Conservation (phyloP, 2,113 vertebrate species). For the Carettochelys insculpta region DNA sequence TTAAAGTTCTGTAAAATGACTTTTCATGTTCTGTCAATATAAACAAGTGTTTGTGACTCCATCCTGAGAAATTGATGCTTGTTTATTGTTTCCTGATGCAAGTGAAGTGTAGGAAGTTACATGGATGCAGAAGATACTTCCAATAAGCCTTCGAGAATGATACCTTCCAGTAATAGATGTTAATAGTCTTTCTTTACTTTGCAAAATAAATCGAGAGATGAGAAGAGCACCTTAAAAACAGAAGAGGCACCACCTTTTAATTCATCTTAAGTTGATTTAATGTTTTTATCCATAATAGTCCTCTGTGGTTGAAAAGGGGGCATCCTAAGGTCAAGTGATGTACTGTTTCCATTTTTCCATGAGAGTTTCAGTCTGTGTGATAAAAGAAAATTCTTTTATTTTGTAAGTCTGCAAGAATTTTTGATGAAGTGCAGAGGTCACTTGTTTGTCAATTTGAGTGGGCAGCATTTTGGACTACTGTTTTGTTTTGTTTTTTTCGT, state of each 20-base stretch:
- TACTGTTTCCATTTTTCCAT: slow-evolving; percentile 90
- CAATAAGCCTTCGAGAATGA: slow-evolving; percentile 29
- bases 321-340: slow-evolving; percentile 90
- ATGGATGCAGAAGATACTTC: slow-evolving; percentile 23
- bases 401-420: slow-evolving; percentile 86
- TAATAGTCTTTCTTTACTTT: slow-evolving; percentile 54
- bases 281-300: slow-evolving; percentile 80
- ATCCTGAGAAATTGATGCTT: slow-evolving; percentile 64
- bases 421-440: slow-evolving; percentile 88
- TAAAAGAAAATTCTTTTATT: slow-evolving; percentile 81
- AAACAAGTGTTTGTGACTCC: slow-evolving; percentile 74
- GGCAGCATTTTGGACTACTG: slow-evolving; percentile 81
- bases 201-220: slow-evolving; percentile 70
- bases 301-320: slow-evolving; percentile 83
- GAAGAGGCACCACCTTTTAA: slow-evolving; percentile 62
- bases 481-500: slow-evolving; percentile 33
- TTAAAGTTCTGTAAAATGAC: slow-evolving; percentile 68
- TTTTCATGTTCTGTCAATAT: slow-evolving; percentile 73
- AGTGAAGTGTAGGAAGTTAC: slow-evolving; percentile 28
- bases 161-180: slow-evolving; percentile 58
- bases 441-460: slow-evolving; percentile 84
- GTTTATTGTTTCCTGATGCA: slow-evolving; percentile 67
- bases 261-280: slow-evolving; percentile 84
- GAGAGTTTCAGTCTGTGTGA: slow-evolving; percentile 79
- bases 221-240: slow-evolving; percentile 66